Evolutionary conservation across 1,140 invertebrate genomes (phyloP).

Genomic region (Adelges cooleyi): DNA sequence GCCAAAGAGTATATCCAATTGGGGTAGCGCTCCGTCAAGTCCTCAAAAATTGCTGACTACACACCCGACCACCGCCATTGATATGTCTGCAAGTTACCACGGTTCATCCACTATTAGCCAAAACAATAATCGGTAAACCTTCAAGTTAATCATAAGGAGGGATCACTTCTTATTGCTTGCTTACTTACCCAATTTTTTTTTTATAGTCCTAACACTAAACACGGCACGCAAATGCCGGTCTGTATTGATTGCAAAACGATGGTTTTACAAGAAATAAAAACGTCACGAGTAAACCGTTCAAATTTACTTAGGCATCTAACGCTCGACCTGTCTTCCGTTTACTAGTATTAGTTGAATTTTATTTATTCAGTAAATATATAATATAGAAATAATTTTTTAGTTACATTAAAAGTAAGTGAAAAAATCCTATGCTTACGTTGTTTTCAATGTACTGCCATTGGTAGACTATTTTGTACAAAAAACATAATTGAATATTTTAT

Average conservation of each 20-base stretch:
- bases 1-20: background rate
- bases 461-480: too few relatives aligned
- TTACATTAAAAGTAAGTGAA: too few relatives aligned
- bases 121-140: background rate
- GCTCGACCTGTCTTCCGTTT: slow-evolving; percentile 66
- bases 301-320: slow-evolving; percentile 67
- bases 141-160: background rate
- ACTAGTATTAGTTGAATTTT: slow-evolving; percentile 38
- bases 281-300: slow-evolving; percentile 63
- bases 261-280: slow-evolving; percentile 84
- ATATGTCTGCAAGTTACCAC: slow-evolving; percentile 42
- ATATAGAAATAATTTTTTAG: too few relatives aligned
- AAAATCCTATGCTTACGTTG: too few relatives aligned
- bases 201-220: background rate
- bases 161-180: too few relatives aligned
- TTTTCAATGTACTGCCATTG: too few relatives aligned
- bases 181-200: too few relatives aligned
- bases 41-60: slow-evolving; percentile 43
- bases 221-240: slow-evolving; percentile 66
- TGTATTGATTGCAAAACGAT: slow-evolving; percentile 90
- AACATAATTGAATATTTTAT: too few relatives aligned
- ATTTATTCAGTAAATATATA: too few relatives aligned
- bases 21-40: slow-evolving; percentile 53
- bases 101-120: slow-evolving; percentile 4
- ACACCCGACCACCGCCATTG: slow-evolving; percentile 35